Percentiles rank a stretch among this genome's conserved stretches.
phyloP scores from a whole-genome alignment of 1,140 invertebrate genomes.

The Drosophila orosa region DNA sequence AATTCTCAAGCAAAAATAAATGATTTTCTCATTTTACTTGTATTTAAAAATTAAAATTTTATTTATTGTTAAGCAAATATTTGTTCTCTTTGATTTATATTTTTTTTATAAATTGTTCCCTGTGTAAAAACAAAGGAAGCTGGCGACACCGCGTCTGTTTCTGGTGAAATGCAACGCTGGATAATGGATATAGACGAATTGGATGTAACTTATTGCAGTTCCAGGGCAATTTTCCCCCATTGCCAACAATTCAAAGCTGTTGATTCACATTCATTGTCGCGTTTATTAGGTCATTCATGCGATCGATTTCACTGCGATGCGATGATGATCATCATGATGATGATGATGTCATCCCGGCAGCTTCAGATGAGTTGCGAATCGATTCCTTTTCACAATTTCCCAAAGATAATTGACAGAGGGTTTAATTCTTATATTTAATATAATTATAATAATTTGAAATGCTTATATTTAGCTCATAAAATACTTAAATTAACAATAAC shows the following conservation, averaged over 20 bases:
- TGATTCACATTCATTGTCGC: slow-evolving; percentile 68
- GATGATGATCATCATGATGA: not conserved
- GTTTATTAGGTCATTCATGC: slow-evolving; percentile 80
- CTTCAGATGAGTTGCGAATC: slow-evolving; percentile 3
- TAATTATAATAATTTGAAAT: not conserved
- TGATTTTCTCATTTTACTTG: not conserved
- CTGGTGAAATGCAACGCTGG: slow-evolving; percentile 64
- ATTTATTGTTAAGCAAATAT: not conserved
- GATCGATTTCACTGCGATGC: slow-evolving; percentile 62
- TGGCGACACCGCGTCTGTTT: slow-evolving; percentile 79
- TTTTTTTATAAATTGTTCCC: not conserved
- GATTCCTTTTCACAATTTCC: not conserved
- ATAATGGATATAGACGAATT: slow-evolving; percentile 13
- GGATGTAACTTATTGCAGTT: slow-evolving; percentile 1
- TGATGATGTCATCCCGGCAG: slow-evolving; percentile 58
- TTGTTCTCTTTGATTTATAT: too few relatives aligned
- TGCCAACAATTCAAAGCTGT: slow-evolving; percentile 25
- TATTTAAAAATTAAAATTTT: too few relatives aligned
- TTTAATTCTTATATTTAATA: not conserved
- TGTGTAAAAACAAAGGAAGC: slow-evolving; percentile 7
- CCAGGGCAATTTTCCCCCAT: slow-evolving; percentile 40
- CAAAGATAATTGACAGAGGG: not conserved
- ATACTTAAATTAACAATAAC: slow-evolving; percentile 17
- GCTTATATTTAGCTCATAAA: slow-evolving; percentile 1
- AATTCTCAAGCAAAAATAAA: not conserved